These are phyloP conservation scores for Pseudococcus jackbeardsleyi DNA, from an alignment of 2,888 invertebrate species.

Conservation along the genomic window DNA sequence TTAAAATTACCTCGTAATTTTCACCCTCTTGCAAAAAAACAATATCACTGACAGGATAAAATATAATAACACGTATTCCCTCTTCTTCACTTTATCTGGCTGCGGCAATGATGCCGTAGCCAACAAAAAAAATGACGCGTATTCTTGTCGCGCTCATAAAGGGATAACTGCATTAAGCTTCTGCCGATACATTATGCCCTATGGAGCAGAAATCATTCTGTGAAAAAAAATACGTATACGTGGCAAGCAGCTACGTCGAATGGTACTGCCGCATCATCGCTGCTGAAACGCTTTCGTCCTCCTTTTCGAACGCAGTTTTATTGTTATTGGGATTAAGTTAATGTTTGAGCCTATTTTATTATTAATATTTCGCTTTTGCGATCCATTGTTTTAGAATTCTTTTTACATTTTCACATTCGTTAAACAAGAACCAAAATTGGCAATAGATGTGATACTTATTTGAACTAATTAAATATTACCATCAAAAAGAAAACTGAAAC, in stretches of 20 bases:
- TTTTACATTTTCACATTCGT: neutral
- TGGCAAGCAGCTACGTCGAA: neutral
- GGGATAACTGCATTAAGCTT: constrained; percentile 54
- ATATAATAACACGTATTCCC: constrained; percentile 40
- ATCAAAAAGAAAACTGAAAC: too few species aligned
- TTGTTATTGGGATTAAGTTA: constrained; percentile 58
- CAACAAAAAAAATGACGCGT: constrained; percentile 51
- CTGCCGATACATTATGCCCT: constrained; percentile 57
- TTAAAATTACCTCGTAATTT: constrained; percentile 58
- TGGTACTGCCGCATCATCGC: neutral
- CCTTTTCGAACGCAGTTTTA: constrained; percentile 45
- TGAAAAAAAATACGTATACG: constrained; percentile 34
- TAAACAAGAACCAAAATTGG: too few species aligned
- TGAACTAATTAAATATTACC: too few species aligned
- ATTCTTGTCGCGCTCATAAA: constrained; percentile 54
- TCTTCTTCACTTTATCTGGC: too few species aligned
- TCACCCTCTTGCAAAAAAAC: constrained; percentile 55
- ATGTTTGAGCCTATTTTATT: constrained; percentile 44
- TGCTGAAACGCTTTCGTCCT: neutral
- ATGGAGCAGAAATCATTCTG: constrained; percentile 58
- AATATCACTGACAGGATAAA: constrained; percentile 55
- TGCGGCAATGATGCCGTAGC: neutral
- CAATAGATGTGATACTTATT: too few species aligned
- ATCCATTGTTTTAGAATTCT: constrained; percentile 45
- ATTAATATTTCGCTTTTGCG: constrained; percentile 57